phyloP scores from a whole-genome alignment of 1,140 invertebrate genomes.

The Drosophila leontia region DNA sequence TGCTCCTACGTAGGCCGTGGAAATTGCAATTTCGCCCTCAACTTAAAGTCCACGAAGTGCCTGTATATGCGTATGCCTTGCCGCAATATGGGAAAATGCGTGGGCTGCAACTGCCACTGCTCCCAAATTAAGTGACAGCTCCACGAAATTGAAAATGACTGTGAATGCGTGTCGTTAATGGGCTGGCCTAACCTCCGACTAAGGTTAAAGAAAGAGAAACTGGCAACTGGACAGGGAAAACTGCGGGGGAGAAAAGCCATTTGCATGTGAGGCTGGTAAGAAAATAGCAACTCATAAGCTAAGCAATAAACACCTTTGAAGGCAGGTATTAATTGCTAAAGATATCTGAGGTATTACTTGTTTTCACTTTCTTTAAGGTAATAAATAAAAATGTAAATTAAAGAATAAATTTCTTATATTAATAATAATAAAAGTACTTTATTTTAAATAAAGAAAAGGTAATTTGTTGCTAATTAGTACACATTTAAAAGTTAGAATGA shows the following conservation, averaged over 20 bases:
- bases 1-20: slow-evolving; percentile 49
- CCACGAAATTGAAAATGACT: slow-evolving; percentile 74
- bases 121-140: slow-evolving; percentile 80
- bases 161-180: slow-evolving; percentile 78
- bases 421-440: too few relatives aligned
- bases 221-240: slow-evolving; percentile 30
- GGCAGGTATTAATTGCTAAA: slow-evolving; percentile 6
- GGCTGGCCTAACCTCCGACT: slow-evolving; percentile 62
- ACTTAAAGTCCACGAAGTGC: slow-evolving; percentile 3
- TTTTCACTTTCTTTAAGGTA: not conserved
- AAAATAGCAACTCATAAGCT: slow-evolving; percentile 20
- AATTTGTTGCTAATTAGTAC: too few relatives aligned
- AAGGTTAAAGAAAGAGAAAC: slow-evolving; percentile 66
- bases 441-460: too few relatives aligned
- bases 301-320: slow-evolving; percentile 16
- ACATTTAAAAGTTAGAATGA: too few relatives aligned
- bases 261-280: slow-evolving; percentile 35
- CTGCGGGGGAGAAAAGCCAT: slow-evolving; percentile 46
- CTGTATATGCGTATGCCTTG: slow-evolving; percentile 29
- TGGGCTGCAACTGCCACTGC: slow-evolving; percentile 65
- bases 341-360: not conserved
- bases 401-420: not conserved
- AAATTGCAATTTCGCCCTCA: slow-evolving; percentile 68
- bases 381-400: not conserved
- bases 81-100: slow-evolving; percentile 23